Evolutionary conservation across 2,888 invertebrate species (phyloP).

Genomic region (Leucophenga maculata): DNA sequence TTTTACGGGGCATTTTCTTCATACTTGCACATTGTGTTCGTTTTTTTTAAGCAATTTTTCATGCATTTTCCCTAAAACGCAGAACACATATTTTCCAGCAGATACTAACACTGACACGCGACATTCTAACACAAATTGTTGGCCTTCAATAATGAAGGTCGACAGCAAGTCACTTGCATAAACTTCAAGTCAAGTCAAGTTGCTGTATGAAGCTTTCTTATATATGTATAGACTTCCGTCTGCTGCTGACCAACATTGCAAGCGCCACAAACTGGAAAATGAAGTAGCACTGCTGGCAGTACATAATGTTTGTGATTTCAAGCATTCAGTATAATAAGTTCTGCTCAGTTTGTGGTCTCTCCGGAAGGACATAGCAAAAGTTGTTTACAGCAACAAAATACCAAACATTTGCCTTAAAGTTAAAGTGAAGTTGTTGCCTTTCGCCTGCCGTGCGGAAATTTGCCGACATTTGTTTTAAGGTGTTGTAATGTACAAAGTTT

Average conservation of each 20-base stretch:
- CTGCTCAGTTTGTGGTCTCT: neutral
- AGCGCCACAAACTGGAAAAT: neutral
- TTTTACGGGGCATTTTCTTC: neutral
- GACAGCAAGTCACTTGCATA: neutral
- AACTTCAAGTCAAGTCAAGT: too few relatives aligned
- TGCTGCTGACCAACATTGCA: too few relatives aligned
- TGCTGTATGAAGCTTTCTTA: too few relatives aligned
- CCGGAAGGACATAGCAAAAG: slow-evolving; percentile 14
- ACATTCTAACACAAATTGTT: neutral
- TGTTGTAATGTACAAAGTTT: slow-evolving; percentile 12
- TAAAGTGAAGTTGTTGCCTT: too few relatives aligned
- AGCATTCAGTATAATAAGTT: neutral
- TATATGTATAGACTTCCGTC: too few relatives aligned
- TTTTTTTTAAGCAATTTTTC: too few relatives aligned
- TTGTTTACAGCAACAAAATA: slow-evolving; percentile 5
- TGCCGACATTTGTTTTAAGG: neutral
- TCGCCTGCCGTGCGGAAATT: neutral
- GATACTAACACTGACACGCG: neutral
- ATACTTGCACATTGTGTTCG: too few relatives aligned
- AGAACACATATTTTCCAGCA: neutral
- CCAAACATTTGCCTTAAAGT: neutral
- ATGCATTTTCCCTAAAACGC: too few relatives aligned
- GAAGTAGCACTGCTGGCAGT: neutral
- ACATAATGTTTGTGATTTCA: neutral
- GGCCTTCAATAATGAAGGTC: slow-evolving; percentile 6